phyloP scores from a whole-genome alignment of 2,888 invertebrate genomes.

The Tenthredo notha region DNA sequence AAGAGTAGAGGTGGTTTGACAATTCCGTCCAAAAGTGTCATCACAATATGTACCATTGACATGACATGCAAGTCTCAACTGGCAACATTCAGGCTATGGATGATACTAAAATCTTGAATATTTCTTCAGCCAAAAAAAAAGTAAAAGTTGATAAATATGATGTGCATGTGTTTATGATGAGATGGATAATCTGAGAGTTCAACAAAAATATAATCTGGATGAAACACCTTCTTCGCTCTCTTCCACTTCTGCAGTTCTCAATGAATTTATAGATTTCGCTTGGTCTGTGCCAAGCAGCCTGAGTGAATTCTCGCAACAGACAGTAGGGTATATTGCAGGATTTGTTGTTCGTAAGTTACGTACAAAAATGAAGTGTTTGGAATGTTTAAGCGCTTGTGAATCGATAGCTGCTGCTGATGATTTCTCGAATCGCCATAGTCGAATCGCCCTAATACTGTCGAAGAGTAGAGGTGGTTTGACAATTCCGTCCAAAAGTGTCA shows the following conservation, averaged over 20 bases:
- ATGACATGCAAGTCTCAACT: conserved; percentile 47
- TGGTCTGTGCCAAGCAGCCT: conserved; percentile 18
- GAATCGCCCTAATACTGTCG: not conserved
- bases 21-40: too few species aligned
- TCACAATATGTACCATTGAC: too few species aligned
- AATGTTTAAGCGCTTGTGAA: too few species aligned
- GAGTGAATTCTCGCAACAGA: conserved; percentile 35
- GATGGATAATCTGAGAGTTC: conserved; percentile 45
- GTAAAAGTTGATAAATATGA: conserved; percentile 20
- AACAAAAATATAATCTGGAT: conserved; percentile 16
- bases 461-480: conserved; percentile 26
- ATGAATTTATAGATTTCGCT: conserved; percentile 21
- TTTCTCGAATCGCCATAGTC: not conserved
- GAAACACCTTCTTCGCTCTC: not conserved
- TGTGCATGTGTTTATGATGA: conserved; percentile 18
- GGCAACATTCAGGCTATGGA: conserved; percentile 42
- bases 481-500: not conserved
- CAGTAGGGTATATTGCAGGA: conserved; percentile 29
- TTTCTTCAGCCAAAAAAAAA: conserved; percentile 10
- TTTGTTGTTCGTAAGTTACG: conserved; percentile 17
- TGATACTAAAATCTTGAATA: conserved; percentile 12
- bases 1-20: too few species aligned
- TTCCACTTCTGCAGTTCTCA: not conserved
- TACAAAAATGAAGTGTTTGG: not conserved
- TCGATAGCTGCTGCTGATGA: too few species aligned